Base-by-base conservation (phyloP, 1,140 invertebrate species). In the Solenopsis invicta region DNA sequence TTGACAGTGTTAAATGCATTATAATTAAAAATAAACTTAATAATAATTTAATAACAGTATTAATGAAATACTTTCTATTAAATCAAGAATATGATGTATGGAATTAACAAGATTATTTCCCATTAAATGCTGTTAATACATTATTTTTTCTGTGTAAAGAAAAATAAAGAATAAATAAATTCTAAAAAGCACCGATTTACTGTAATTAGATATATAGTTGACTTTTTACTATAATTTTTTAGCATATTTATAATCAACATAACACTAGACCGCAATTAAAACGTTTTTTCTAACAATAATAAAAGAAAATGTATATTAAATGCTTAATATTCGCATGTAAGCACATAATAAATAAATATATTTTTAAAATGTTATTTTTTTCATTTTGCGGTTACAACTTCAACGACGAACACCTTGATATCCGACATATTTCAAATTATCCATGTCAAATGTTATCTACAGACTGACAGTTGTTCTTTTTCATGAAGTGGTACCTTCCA, bases 361-460 rank as follows among this genome's bases (percentile, higher is more conserved):
- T 74, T 54, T 56, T 56, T 8, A 13, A 21, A 74, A 0, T 13
- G n/a, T 48, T 9, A 6, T n/a, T n/a, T 56, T 9, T 56, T 59
- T 21, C 8, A 21, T 59, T 29, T 76, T 34, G 1, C 72, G 41
- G 13, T 16, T 8, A 18, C n/a, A 2, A 41, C 50, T 52, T 18
- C 6, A 52, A 29, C 24, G 16, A 34, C 9, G 16, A 62, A 5
- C 21, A 62, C 52, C 56, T 77, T 21, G 56, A 18, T 77, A 29
- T 77, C 37, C 56, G 4, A 5, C 10, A 18, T 61, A 41, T 41
- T 76, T 77, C 3, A 56, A 18, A 77, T 16, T 5, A 29, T 62
- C 12, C 75, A 77, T 77, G 24, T 62, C 37, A 41, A 62, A 61
- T 62, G 24, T 62, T 48, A 29, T 48, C 16, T 62, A 24, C 6